Base-by-base conservation (phyloP, 2,888 invertebrate genomes). In the Acronicta alni region DNA sequence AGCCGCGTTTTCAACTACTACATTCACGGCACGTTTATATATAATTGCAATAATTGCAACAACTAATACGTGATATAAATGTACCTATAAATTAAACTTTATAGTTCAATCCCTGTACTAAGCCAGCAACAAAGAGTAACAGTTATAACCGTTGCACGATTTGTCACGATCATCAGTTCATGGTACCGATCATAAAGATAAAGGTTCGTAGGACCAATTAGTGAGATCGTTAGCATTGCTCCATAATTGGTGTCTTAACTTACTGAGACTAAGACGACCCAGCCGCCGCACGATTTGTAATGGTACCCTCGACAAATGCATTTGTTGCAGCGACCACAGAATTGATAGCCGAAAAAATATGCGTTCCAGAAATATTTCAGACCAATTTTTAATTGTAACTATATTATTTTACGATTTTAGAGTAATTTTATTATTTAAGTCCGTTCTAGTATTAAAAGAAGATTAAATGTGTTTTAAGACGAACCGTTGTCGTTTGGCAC, bases 171-270 rank as follows among this genome's bases (percentile, higher is more conserved):
- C 51, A 54, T 54, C 64, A 64, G 44, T 57, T 57, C 55, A 64
- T 62, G 54, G 67, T 51, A 57, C 55, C 42, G 77, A 76, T 73
- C 43, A 52, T 68, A 66, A 73, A 75, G 77, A 80, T 67, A 73
- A 82, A 75, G 77, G 73, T 73, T 67, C 48, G 39, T 66, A 75
- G 77, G 75, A 79, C 79, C 83, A 83, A 83, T 83, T 83, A 83
- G 77, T 69, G 64, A 46, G 73, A 70, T 82, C 77, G 79, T 83
- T 82, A 83, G 77, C 73, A 70, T 75, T 67, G 80, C 72, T 77
- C 70, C 69, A 72, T 83, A 83, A 83, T 83, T 79, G 83, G 77
- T 65, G 65, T 71, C 67, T 80, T 75, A 76, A 81, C 65, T 75
- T 70, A 61, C 52, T 39, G 35, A 42, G 59, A 62, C 57, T 59